Conservation (phyloP, 2,888 invertebrate genomes). For the Galeruca laticollis region DNA sequence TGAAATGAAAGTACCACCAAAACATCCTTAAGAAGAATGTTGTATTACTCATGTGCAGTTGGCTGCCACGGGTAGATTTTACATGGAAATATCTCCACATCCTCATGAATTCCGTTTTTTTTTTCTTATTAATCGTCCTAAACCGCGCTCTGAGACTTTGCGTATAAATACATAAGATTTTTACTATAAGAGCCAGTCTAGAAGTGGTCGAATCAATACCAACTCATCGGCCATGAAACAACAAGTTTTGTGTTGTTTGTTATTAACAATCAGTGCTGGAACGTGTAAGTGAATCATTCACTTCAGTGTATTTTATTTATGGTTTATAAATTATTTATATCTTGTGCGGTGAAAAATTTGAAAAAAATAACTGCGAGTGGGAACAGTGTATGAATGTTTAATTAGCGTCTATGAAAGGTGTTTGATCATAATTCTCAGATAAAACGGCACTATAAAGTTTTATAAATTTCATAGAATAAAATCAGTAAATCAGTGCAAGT, state of each 20-base stretch:
- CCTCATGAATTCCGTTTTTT: constrained; percentile 25
- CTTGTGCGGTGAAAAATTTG: constrained; percentile 10
- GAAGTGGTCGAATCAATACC: constrained; percentile 41
- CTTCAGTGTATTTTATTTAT: constrained; percentile 30
- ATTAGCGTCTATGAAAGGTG: not conserved
- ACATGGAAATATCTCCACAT: constrained; percentile 25
- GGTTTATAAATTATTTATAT: constrained; percentile 18
- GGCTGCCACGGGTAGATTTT: constrained; percentile 1
- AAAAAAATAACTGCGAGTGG: not conserved
- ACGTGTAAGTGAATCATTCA: constrained; percentile 42
- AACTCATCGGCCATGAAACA: constrained; percentile 44
- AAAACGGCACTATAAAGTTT: no score
- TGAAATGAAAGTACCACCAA: no score
- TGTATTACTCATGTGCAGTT: constrained; percentile 23
- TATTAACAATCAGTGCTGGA: constrained; percentile 37
- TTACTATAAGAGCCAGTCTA: constrained; percentile 40
- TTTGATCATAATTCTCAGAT: no score
- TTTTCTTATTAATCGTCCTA: constrained; percentile 28
- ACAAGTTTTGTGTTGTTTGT: constrained; percentile 43
- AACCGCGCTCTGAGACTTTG: constrained; percentile 17
- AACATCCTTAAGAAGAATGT: no score
- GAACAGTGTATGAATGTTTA: constrained; percentile 3
- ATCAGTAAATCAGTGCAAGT: no score
- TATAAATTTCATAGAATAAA: no score
- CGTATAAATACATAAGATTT: constrained; percentile 42